Evolutionary conservation across 2,888 invertebrate species (phyloP).

Genomic region (Archips crataeganus): DNA sequence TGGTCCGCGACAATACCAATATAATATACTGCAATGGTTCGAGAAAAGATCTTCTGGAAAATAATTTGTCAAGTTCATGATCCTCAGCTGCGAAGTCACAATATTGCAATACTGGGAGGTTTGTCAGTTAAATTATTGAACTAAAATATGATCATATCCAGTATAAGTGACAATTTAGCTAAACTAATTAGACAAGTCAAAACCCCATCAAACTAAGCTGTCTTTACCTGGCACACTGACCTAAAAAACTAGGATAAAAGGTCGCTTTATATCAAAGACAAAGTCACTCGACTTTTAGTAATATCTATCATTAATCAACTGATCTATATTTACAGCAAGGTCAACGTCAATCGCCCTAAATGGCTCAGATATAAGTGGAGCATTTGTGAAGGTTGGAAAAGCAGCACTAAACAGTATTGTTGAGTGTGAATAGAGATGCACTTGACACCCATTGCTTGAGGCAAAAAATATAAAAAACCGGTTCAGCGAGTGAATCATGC

Average conservation of each 20-base stretch:
- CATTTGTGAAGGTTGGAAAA: constrained; percentile 31
- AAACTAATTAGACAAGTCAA: background rate
- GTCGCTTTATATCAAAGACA: constrained; percentile 17
- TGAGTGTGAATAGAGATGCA: constrained; percentile 20
- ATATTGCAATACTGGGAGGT: no score
- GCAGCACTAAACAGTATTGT: constrained; percentile 9
- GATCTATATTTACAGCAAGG: constrained; percentile 34
- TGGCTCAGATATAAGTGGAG: constrained; percentile 20
- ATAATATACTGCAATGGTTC: no score
- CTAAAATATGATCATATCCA: no score
- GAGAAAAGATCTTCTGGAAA: no score
- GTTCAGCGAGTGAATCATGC: constrained; percentile 8
- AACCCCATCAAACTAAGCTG: background rate
- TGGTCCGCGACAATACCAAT: no score
- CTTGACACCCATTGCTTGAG: constrained; percentile 17
- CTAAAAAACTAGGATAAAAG: constrained; percentile 22
- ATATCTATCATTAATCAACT: constrained; percentile 23
- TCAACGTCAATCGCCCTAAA: constrained; percentile 20
- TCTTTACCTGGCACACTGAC: background rate
- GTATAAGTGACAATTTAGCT: no score
- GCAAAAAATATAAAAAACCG: constrained; percentile 17
- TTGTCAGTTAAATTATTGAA: no score
- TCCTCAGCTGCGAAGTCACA: no score
- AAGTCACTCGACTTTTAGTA: constrained; percentile 26
- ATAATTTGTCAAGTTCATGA: no score